phyloP scores from a whole-genome alignment of 2,113 vertebrate genomes.

The Muntiacus muntjak region DNA sequence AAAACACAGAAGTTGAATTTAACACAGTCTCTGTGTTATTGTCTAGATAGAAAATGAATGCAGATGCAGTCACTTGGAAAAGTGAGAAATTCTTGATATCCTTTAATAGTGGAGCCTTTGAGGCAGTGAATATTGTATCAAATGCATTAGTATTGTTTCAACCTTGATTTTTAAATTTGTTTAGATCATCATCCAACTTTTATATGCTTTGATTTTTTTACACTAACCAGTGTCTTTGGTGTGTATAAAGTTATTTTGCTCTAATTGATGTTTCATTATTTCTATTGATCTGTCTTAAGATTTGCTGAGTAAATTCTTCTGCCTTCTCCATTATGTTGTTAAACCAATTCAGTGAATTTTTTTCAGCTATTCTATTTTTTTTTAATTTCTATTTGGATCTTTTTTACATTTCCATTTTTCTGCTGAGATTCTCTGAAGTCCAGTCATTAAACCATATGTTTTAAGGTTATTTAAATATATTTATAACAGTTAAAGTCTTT shows the following conservation, averaged over 20 bases:
- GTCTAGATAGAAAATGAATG: neutral
- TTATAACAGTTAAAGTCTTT: neutral
- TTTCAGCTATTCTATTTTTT: conserved; percentile 6
- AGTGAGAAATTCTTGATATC: neutral
- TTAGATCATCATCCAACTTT: neutral
- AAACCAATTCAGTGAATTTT: neutral
- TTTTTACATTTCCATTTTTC: neutral
- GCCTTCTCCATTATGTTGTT: neutral
- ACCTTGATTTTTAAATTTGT: neutral
- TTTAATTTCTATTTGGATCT: neutral
- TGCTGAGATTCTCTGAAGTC: neutral
- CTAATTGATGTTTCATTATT: neutral
- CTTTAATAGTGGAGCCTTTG: neutral
- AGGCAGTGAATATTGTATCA: neutral
- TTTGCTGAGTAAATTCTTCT: neutral
- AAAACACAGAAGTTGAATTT: neutral
- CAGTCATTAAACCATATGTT: neutral
- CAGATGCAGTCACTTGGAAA: neutral
- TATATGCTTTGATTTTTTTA: neutral
- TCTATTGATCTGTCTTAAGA: neutral
- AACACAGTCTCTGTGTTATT: neutral
- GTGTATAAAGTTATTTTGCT: neutral
- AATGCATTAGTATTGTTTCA: neutral
- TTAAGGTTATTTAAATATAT: conserved; percentile 11
- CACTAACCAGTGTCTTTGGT: neutral